phyloP scores from a whole-genome alignment of 2,113 vertebrate species.

The Pontoporia blainvillei region DNA sequence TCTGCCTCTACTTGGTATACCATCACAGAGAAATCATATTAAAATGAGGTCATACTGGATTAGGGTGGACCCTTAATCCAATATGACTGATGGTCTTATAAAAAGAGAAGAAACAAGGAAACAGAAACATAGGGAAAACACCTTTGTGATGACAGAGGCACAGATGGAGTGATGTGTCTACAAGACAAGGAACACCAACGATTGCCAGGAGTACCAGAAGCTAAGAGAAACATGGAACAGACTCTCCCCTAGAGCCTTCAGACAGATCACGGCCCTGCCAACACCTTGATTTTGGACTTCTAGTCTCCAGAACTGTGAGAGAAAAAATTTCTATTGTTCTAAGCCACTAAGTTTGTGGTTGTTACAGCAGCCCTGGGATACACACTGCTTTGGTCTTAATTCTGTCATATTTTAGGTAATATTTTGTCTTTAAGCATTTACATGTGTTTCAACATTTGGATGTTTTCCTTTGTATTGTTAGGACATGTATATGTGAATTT shows the following conservation, averaged over 20 bases:
- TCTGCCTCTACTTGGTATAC: not conserved
- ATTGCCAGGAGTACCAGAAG: not conserved
- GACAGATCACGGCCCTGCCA: no score
- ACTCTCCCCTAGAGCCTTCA: not conserved
- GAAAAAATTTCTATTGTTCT: not conserved
- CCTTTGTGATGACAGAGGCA: not conserved
- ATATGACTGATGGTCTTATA: not conserved
- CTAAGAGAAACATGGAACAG: not conserved
- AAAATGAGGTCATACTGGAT: not conserved
- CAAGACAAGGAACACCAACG: not conserved
- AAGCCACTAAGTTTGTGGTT: not conserved
- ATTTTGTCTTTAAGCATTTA: not conserved
- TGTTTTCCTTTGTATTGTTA: not conserved
- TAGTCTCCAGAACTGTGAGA: not conserved
- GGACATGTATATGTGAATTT: not conserved
- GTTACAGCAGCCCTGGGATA: not conserved
- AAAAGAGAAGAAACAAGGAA: not conserved
- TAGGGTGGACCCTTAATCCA: not conserved
- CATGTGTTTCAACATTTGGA: not conserved
- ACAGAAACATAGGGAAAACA: not conserved
- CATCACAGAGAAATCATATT: not conserved
- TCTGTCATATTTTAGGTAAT: not conserved
- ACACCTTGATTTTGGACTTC: not conserved
- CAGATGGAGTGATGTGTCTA: not conserved
- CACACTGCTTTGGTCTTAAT: not conserved